Evolutionary conservation across 2,888 invertebrate species (phyloP).

Genomic region (Luperina testacea): DNA sequence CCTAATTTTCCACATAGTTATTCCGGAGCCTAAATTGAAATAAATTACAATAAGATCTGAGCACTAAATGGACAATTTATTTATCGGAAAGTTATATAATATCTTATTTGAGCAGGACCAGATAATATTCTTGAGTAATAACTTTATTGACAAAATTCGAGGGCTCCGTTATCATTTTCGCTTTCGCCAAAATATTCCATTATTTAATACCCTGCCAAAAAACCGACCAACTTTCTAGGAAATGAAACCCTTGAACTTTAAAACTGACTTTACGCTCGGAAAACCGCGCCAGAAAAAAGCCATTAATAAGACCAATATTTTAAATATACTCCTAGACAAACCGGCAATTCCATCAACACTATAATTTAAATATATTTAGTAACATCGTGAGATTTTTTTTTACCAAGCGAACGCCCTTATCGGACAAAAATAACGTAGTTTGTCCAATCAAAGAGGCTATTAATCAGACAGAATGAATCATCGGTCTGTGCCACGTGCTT

Average conservation of each 20-base stretch:
- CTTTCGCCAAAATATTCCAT: neutral
- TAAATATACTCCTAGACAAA: conserved; percentile 30
- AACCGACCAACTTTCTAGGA: neutral
- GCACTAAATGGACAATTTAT: neutral
- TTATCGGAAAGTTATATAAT: too few species aligned
- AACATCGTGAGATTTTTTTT: conserved; percentile 19
- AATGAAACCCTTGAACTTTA: conserved; percentile 28
- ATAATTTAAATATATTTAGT: conserved; percentile 28
- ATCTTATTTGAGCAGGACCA: too few species aligned
- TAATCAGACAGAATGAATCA: conserved; percentile 34
- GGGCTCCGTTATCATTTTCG: neutral
- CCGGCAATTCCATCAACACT: conserved; percentile 25
- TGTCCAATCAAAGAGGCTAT: conserved; percentile 15
- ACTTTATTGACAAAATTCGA: neutral
- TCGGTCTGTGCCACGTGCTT: neutral
- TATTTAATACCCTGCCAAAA: neutral
- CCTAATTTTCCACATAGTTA: neutral
- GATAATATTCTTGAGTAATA: neutral
- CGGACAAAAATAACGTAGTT: conserved; percentile 3
- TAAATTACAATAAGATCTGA: neutral
- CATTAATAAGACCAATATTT: conserved; percentile 4
- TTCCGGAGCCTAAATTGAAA: neutral
- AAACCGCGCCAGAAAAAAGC: conserved; percentile 10
- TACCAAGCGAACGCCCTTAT: conserved; percentile 20
- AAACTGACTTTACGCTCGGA: neutral